Base-by-base conservation (phyloP, 2,797 vertebrate species). In the Tamandua tetradactyla region DNA sequence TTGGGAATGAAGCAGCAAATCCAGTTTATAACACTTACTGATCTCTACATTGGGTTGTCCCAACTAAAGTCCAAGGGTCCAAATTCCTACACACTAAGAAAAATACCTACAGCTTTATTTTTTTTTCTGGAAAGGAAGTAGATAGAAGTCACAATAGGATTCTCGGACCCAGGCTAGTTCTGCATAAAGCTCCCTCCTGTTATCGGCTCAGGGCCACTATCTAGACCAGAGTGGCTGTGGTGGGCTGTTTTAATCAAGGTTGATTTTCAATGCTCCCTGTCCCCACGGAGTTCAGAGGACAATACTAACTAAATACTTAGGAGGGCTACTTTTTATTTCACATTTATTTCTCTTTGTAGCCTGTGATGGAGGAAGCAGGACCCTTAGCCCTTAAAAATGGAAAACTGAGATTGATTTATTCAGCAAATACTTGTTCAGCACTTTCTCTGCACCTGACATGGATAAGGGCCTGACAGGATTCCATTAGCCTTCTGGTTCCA, bases 1-100 rank as follows among this genome's bases (percentile, higher is more conserved):
- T 90, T 64, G 95, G 83, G 83, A 87, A 1, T 44, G 64, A 94
- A 85, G 42, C 52, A 86, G 49, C 30, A 88, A 82, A 91, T 49
- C 44, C 47, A 68, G 37, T 61, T 87, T 88, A 18, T 47, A 69
- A 89, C 15, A 62, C 22, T 71, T 74, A 66, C 37, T 92, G 37
- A 85, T 92, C 12, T 7, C 37, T 49, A 94, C 61, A 52, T 3
- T 75, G 32, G 10, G 23, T 37, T 72, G 79, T 94, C 37, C 17
- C 23, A 90, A 44, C 37, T 83, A 89, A 76, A 55, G 4, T 71
- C 2, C 49, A 84, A 42, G 25, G 9, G 17, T 32, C 62, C 49
- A 86, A 42, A 68, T 62, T 85, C 68, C 64, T 71, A 55, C 0
- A 89, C 25, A 82, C 17, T 71, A 62, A 52, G 84, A 83, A n/a